These are phyloP conservation scores for Halesus radiatus DNA, from an alignment of 1,140 invertebrate species.

Conservation along the genomic window DNA sequence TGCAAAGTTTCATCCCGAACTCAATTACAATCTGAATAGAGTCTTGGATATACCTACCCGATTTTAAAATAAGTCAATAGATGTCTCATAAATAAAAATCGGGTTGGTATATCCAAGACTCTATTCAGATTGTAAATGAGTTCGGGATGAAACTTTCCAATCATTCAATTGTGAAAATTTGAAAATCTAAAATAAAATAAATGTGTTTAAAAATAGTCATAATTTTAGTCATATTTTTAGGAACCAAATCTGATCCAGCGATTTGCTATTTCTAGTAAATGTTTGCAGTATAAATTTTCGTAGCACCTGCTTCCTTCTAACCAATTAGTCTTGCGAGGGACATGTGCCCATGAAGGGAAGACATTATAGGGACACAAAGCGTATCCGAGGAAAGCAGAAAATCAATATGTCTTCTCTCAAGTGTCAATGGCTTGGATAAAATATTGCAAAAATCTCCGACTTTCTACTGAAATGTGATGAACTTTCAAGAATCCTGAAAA, in stretches of 20 bases:
- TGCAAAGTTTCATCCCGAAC: no score
- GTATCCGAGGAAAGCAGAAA: neutral
- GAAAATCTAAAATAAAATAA: neutral
- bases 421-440: neutral
- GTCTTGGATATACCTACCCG: no score
- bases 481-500: no score
- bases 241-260: neutral
- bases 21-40: no score
- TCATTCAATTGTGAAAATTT: no score
- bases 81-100: no score
- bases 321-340: conserved; percentile 21
- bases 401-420: conserved; percentile 9
- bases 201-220: neutral
- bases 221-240: neutral
- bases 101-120: no score
- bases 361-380: neutral
- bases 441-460: neutral
- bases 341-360: conserved; percentile 16
- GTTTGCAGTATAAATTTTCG: neutral
- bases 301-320: conserved; percentile 1
- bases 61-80: no score
- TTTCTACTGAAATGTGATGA: no score
- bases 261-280: neutral
- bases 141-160: no score
- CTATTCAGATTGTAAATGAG: no score